These are phyloP conservation scores for Drosophila colorata DNA, from an alignment of 2,888 invertebrate genomes.

Conservation along the genomic window DNA sequence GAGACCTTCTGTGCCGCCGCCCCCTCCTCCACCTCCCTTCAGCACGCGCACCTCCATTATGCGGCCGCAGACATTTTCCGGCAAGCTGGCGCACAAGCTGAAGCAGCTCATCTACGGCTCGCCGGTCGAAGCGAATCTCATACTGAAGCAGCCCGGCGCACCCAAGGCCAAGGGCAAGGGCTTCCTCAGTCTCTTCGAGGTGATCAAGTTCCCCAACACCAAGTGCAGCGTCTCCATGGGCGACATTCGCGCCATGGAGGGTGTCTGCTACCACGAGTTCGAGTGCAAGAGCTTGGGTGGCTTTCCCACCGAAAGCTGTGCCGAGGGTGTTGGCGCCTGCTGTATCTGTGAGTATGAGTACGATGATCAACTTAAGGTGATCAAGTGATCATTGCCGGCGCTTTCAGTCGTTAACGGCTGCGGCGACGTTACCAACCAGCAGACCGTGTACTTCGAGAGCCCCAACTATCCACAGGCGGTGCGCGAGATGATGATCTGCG, in stretches of 20 bases:
- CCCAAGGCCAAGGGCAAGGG: constrained; percentile 82
- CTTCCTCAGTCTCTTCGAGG: constrained; percentile 90
- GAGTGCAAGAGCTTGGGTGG: constrained; percentile 89
- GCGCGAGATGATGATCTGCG: constrained; percentile 88
- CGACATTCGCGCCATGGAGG: constrained; percentile 87
- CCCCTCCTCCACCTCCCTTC: constrained; percentile 26
- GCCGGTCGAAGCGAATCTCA: constrained; percentile 77
- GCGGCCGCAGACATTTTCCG: constrained; percentile 62
- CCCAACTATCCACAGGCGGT: constrained; percentile 89
- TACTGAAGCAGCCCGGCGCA: constrained; percentile 65
- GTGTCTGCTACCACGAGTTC: constrained; percentile 89
- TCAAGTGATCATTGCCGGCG: constrained; percentile 20
- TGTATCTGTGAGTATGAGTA: constrained; percentile 91
- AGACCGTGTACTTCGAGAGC: constrained; percentile 90
- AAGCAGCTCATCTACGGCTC: constrained; percentile 80
- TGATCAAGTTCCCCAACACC: constrained; percentile 89
- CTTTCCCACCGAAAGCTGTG: constrained; percentile 88
- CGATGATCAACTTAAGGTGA: constrained; percentile 2
- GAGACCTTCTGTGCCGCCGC: constrained; percentile 28
- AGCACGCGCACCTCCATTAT: constrained; percentile 77
- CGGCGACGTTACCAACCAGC: constrained; percentile 88
- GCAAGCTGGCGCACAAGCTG: constrained; percentile 66
- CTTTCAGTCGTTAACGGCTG: constrained; percentile 88
- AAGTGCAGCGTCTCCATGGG: constrained; percentile 86
- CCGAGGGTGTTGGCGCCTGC: constrained; percentile 90